Evolutionary conservation across 2,113 vertebrate species (phyloP).

Genomic region (Conger conger): DNA sequence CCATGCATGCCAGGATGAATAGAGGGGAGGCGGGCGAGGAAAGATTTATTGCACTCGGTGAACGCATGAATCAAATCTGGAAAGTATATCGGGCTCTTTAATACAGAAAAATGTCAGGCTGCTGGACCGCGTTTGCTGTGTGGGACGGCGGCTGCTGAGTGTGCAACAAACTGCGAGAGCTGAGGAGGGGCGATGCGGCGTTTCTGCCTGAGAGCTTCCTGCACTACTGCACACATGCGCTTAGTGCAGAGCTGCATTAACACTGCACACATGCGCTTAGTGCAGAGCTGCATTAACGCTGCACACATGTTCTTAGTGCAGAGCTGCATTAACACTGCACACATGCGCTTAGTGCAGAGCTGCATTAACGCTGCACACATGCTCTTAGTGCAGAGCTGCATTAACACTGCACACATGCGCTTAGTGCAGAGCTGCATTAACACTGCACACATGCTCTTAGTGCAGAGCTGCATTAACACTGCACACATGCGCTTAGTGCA

Average conservation of each 20-base stretch:
- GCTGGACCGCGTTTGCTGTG: not conserved
- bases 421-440: too few relatives aligned
- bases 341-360: too few relatives aligned
- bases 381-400: too few relatives aligned
- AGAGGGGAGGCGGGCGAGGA: not conserved
- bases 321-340: too few relatives aligned
- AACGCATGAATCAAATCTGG: conserved; percentile 14
- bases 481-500: too few relatives aligned
- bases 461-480: too few relatives aligned
- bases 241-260: not conserved
- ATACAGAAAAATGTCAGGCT: conserved; percentile 3
- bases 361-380: too few relatives aligned
- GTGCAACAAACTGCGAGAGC: not conserved
- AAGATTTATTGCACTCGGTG: not conserved
- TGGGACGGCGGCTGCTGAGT: conserved; percentile 6
- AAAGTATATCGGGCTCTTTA: not conserved
- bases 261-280: too few relatives aligned
- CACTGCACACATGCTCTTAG: too few relatives aligned
- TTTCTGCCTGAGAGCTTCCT: not conserved
- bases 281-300: too few relatives aligned
- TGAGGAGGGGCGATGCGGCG: not conserved
- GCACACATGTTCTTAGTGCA: too few relatives aligned
- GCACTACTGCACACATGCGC: not conserved
- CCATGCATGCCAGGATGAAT: not conserved
- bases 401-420: too few relatives aligned